phyloP scores from a whole-genome alignment of 2,113 vertebrate genomes.

The Calyptommatus sinebrachiatus region DNA sequence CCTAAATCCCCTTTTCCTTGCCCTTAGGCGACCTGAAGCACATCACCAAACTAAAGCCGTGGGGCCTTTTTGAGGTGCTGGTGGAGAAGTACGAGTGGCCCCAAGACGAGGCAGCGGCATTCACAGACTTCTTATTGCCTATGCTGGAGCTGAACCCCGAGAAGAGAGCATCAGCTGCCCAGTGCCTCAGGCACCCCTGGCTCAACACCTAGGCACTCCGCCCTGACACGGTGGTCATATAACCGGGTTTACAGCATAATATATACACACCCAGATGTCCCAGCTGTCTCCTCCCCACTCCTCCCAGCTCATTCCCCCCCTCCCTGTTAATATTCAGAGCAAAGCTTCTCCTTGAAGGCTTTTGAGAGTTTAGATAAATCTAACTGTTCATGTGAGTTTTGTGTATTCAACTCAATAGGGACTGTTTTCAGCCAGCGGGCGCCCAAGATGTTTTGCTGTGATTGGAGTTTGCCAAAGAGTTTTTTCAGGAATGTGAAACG shows the following conservation, averaged over 20 bases:
- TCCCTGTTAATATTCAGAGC: slow-evolving; percentile 60
- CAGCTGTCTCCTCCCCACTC: slow-evolving; percentile 33
- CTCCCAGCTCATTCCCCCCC: slow-evolving; percentile 31
- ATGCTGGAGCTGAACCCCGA: slow-evolving; percentile 96
- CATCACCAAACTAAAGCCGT: slow-evolving; percentile 97
- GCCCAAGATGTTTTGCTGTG: slow-evolving; percentile 64
- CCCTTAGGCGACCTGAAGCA: slow-evolving; percentile 90
- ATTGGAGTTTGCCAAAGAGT: slow-evolving; percentile 72
- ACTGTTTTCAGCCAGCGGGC: slow-evolving; percentile 58
- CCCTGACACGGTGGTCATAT: slow-evolving; percentile 33
- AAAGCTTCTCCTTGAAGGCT: slow-evolving; percentile 72
- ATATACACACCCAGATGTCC: slow-evolving; percentile 41
- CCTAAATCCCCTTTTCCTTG: slow-evolving; percentile 27
- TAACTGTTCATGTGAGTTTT: slow-evolving; percentile 69
- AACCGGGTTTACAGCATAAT: slow-evolving; percentile 66
- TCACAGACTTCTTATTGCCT: slow-evolving; percentile 92
- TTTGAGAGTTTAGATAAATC: slow-evolving; percentile 67
- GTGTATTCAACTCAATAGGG: slow-evolving; percentile 67
- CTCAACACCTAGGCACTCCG: slow-evolving; percentile 76
- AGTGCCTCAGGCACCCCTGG: slow-evolving; percentile 94
- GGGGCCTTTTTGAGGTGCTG: slow-evolving; percentile 91
- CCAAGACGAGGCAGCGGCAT: slow-evolving; percentile 87
- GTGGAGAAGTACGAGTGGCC: slow-evolving; percentile 96
- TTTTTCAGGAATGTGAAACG: slow-evolving; percentile 48
- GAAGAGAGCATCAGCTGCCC: slow-evolving; percentile 89